Evolutionary conservation across 2,888 invertebrate genomes (phyloP).

Genomic region (Atethmia centrago): DNA sequence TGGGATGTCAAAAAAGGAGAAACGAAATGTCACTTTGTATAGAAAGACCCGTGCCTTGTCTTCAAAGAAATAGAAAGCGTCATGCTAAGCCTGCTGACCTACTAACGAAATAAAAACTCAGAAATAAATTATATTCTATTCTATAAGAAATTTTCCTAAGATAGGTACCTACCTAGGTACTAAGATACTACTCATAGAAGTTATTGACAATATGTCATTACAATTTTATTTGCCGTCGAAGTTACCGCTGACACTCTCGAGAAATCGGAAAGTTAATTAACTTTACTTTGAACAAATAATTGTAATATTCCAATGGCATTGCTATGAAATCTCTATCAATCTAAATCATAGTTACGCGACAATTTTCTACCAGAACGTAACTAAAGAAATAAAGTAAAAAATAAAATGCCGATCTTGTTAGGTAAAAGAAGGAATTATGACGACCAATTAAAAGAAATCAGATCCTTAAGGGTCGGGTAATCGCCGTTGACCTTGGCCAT

Average conservation of each 20-base stretch:
- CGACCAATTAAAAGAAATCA: background rate
- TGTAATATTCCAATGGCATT: background rate
- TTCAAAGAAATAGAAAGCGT: no score
- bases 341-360: background rate
- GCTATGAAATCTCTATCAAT: background rate
- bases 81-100: no score
- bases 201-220: background rate
- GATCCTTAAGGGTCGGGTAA: no score
- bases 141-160: no score
- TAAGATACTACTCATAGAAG: background rate
- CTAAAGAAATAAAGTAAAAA: conserved; percentile 5
- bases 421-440: background rate
- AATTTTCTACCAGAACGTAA: conserved; percentile 8
- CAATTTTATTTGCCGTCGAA: background rate
- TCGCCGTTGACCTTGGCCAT: no score
- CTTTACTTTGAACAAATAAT: background rate
- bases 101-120: no score
- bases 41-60: no score
- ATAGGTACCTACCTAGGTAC: no score
- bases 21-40: no score
- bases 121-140: no score
- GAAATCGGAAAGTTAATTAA: background rate
- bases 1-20: no score
- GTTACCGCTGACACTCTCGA: background rate
- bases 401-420: background rate